Evolutionary conservation across 2,113 vertebrate species (phyloP), one percentile per base, ranked within the genome.

Genomic region (Nematolebias whitei): DNA sequence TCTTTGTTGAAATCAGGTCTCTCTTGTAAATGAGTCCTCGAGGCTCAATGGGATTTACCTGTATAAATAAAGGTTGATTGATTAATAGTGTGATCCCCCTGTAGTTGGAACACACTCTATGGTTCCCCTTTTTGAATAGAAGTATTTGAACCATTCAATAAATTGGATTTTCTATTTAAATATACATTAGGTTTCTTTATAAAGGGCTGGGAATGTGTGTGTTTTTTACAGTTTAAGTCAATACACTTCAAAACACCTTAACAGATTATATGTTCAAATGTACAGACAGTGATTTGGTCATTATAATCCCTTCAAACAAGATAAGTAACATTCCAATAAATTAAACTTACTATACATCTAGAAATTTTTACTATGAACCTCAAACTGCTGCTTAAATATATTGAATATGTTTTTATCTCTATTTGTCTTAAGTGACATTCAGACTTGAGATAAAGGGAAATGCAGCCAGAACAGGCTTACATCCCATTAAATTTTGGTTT

Each of bases 401-500:
- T 54, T 38, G 5, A 12, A 10, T 18, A 7, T 52, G 40, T 39
- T 52, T 63, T 65, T 20, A 51, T 24, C 29, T 3, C n/a, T 24
- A 47, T 62, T 22, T 51, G 51, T 2, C 35, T 20, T 51, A 39
- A 26, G 0, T 54, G 24, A 51, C 63, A 32, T 10, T 0, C 26
- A 32, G 51, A 43, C 56, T 79, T 68, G 52, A 71, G 2, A 41
- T 60, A 73, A 63, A 22, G 4, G 75, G 49, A 61, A 66, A 71
- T 40, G 55, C 9, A 71, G 67, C 43, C 43, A 18, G 4, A 4
- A 62, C 60, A 12, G 26, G 19, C 54, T 68, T 65, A 53, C 57
- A 49, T 68, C 38, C 52, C 38, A 39, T 47, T 55, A n/a, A 57
- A 80, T 54, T 48, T 68, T 61, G 76, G 64, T 69, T 69, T 62